Evolutionary conservation across 1,140 invertebrate species (phyloP), one percentile per base, ranked within the genome.

Genomic region (Zaprionus nigranus): DNA sequence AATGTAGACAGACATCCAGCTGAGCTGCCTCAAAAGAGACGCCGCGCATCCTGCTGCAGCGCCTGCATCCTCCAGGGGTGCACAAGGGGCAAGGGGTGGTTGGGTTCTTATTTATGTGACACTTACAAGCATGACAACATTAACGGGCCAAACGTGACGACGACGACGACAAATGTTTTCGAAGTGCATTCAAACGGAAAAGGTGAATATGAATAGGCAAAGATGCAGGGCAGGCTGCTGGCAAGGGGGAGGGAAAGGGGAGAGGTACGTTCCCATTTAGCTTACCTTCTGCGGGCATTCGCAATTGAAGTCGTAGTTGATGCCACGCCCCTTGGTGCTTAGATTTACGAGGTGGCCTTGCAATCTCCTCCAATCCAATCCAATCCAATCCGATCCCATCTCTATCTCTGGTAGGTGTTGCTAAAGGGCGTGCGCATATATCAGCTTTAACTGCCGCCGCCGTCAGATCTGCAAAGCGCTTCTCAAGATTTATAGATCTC

Each of bases 401-500:
- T 43, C 5, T 15, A 20, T 22, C 46, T 43, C 5, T 24, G 53
- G 20, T 12, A 43, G 20, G 15, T 54, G 49, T 53, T 24, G 30
- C 49, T 20, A 15, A 64, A 64, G 62, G 62, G 46, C 28, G 20
- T 11, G 11, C 1, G 46, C 7, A 46, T 51, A 24, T 24, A 51
- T 51, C 20, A 51, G 20, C 46, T 51, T 51, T 51, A 51, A 24
- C 46, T 51, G 46, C 46, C 7, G 36, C 56, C 57, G 54, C 15
- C 69, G 22, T 36, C 4, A 17, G 66, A 84, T 84, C 81, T 85
- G 3, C n/a, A 34, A 67, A 60, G 69, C 64, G 56, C 64, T 62
- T 36, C 0, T 30, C 24, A 67, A 86, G 80, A 86, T 87, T 87
- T 87, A 86, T 86, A 71, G 83, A 86, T 82, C 40, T 24, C 12